Conservation (phyloP, 2,113 vertebrate species). For the Kryptolebias marmoratus region DNA sequence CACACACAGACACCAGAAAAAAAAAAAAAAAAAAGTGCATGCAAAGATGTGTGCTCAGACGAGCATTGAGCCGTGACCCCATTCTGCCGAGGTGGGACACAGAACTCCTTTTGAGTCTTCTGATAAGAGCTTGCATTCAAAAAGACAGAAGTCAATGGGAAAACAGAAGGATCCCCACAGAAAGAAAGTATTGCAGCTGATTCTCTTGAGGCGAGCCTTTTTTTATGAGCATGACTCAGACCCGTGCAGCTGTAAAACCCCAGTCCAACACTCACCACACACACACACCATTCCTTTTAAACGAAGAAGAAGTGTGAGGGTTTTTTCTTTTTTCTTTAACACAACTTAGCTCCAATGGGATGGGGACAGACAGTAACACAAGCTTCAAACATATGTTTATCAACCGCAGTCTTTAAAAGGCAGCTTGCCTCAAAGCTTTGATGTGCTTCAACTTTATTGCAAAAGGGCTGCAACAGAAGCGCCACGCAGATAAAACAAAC, state of each 20-base stretch:
- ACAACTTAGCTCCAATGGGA: slow-evolving; percentile 50
- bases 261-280: slow-evolving; percentile 18
- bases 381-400: slow-evolving; percentile 66
- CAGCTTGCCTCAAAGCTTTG: slow-evolving; percentile 63
- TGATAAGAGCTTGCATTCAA: slow-evolving; percentile 48
- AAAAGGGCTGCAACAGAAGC: slow-evolving; percentile 55
- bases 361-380: slow-evolving; percentile 44
- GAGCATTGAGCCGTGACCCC: slow-evolving; percentile 34
- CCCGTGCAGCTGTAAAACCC: slow-evolving; percentile 35
- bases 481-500: slow-evolving; percentile 58
- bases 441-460: slow-evolving; percentile 66
- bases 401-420: slow-evolving; percentile 56
- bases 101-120: slow-evolving; percentile 48
- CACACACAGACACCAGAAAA: slow-evolving; percentile 43
- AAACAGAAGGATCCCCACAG: slow-evolving; percentile 29
- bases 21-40: slow-evolving; percentile 27
- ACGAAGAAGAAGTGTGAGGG: slow-evolving; percentile 28
- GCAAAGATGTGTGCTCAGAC: slow-evolving; percentile 29
- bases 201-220: slow-evolving; percentile 12
- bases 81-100: slow-evolving; percentile 59
- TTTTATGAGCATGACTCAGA: slow-evolving; percentile 29
- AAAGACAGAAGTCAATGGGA: slow-evolving; percentile 41
- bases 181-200: slow-evolving; percentile 35
- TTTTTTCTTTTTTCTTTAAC: slow-evolving; percentile 17
- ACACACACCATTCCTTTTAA: slow-evolving; percentile 24